Evolutionary conservation across 2,888 invertebrate species (phyloP).

Genomic region (Arrhopalites spinosus): DNA sequence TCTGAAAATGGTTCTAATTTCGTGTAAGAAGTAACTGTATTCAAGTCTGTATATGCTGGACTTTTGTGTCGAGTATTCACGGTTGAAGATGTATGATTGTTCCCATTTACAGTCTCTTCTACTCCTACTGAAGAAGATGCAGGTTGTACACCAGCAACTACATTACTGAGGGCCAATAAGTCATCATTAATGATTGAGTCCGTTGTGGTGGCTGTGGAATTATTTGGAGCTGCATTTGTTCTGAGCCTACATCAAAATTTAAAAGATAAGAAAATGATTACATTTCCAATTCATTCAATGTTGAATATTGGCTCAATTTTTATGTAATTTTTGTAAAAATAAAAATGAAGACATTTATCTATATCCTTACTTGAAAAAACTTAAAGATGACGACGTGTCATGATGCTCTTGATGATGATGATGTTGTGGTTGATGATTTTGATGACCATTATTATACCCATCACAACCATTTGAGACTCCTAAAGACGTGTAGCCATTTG

Average conservation of each 20-base stretch:
- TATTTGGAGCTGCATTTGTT: too few species aligned
- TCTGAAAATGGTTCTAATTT: slow-evolving; percentile 75
- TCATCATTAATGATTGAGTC: too few species aligned
- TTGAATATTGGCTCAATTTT: too few species aligned
- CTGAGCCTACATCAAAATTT: too few species aligned
- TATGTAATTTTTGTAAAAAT: neutral
- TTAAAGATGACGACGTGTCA: neutral
- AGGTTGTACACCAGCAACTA: too few species aligned
- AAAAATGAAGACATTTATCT: neutral
- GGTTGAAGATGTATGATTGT: neutral
- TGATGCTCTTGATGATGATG: slow-evolving; percentile 16
- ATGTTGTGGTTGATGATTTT: slow-evolving; percentile 14
- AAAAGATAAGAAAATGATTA: too few species aligned
- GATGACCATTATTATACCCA: neutral
- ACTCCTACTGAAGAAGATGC: too few species aligned
- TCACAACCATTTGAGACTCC: slow-evolving; percentile 5
- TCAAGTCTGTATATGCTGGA: slow-evolving; percentile 70
- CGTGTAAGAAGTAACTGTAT: slow-evolving; percentile 68
- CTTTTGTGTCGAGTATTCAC: slow-evolving; percentile 38
- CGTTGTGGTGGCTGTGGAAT: too few species aligned
- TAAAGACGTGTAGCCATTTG: slow-evolving; percentile 30
- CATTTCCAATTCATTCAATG: too few species aligned
- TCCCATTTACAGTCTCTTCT: slow-evolving; percentile 15
- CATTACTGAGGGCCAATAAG: too few species aligned
- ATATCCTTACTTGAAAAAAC: neutral